Conservation (phyloP, 2,113 vertebrate genomes). For the Dissostichus mawsoni region DNA sequence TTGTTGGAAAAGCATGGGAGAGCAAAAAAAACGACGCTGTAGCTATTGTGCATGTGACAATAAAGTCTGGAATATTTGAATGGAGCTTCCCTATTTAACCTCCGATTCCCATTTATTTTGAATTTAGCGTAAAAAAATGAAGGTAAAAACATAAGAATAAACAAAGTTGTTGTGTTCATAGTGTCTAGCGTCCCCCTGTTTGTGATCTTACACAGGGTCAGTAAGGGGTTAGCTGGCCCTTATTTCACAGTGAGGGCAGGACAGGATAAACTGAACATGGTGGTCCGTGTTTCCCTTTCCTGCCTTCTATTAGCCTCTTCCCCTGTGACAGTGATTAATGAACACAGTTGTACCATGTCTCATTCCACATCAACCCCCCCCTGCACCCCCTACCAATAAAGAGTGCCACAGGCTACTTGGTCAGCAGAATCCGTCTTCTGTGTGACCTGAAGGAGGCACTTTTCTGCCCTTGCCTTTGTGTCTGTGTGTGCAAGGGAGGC, state of each 20-base stretch:
- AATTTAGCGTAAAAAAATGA: neutral
- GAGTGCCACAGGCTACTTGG: conserved; percentile 50
- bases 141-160: conserved; percentile 8
- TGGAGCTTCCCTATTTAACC: neutral
- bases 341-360: conserved; percentile 56
- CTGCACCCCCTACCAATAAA: conserved; percentile 38
- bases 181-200: conserved; percentile 36
- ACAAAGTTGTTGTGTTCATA: conserved; percentile 41
- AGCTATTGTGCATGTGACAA: too few relatives aligned
- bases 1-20: too few relatives aligned
- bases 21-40: too few relatives aligned
- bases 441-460: conserved; percentile 65
- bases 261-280: conserved; percentile 62
- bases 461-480: conserved; percentile 64
- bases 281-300: conserved; percentile 70
- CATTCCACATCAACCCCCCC: conserved; percentile 36
- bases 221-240: conserved; percentile 53
- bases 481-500: conserved; percentile 45
- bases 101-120: neutral
- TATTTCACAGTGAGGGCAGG: conserved; percentile 58
- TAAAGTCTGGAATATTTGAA: too few relatives aligned
- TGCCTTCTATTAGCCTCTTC: conserved; percentile 58
- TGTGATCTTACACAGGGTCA: conserved; percentile 58
- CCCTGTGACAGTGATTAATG: conserved; percentile 80
- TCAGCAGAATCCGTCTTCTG: conserved; percentile 72